These are phyloP conservation scores for Protonemura montana DNA, from an alignment of 2,888 invertebrate species.

Conservation along the genomic window DNA sequence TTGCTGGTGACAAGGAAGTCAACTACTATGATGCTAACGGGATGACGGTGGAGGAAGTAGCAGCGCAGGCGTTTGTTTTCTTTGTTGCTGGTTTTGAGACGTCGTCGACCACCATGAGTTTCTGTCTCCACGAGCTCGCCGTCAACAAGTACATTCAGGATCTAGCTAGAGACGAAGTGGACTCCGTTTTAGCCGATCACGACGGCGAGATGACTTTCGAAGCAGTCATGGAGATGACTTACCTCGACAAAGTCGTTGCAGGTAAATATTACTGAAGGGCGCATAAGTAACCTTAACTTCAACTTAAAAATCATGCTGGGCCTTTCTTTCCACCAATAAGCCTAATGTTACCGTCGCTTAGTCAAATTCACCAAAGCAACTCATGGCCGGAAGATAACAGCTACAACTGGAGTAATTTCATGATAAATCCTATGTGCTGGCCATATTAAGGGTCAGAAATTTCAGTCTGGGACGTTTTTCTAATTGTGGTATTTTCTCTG, in stretches of 20 bases:
- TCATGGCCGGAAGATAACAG: too few species aligned
- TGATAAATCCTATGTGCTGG: too few species aligned
- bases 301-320: too few species aligned
- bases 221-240: conserved; percentile 64
- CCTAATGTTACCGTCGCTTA: too few species aligned
- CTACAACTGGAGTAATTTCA: too few species aligned
- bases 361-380: too few species aligned
- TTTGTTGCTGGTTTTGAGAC: conserved; percentile 69
- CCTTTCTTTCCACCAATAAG: too few species aligned
- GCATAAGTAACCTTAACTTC: too few species aligned
- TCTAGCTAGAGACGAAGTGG: conserved; percentile 62
- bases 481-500: too few species aligned
- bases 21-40: conserved; percentile 53
- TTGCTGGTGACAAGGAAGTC: conserved; percentile 52
- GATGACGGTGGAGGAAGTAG: conserved; percentile 34
- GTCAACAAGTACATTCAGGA: conserved; percentile 63
- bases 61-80: conserved; percentile 49
- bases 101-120: conserved; percentile 68
- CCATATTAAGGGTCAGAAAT: too few species aligned
- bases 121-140: conserved; percentile 64
- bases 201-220: conserved; percentile 65
- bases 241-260: conserved; percentile 65
- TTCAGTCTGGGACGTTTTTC: too few species aligned
- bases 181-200: conserved; percentile 58
- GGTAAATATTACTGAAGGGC: too few species aligned